Evolutionary conservation across 53 echinoderm and acorn worm genomes (phyloP).

Genomic region (Mesocentrotus franciscanus): DNA sequence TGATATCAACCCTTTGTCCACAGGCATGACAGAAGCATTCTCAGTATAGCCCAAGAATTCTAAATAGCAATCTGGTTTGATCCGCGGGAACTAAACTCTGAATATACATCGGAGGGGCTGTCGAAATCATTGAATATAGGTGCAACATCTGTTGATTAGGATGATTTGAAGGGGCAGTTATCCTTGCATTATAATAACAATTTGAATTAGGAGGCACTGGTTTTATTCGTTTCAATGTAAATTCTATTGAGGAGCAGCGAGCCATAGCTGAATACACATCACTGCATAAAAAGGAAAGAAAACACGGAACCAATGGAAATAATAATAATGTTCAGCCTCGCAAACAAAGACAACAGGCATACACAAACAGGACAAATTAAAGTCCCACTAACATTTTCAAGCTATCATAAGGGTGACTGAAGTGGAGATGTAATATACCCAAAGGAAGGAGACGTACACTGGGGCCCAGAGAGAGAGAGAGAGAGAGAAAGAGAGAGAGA

Average conservation of each 20-base stretch:
- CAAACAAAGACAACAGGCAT: background rate
- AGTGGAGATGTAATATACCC: background rate
- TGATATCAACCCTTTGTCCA: no score
- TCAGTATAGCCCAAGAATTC: no score
- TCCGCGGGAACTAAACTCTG: background rate
- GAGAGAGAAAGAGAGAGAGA: no score
- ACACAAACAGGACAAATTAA: background rate
- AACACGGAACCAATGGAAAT: background rate
- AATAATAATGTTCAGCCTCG: slow-evolving; percentile 1
- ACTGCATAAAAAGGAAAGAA: background rate
- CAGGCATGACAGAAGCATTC: no score
- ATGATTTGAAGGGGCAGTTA: background rate
- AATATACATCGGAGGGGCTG: no score
- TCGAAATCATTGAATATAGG: background rate
- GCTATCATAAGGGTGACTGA: background rate
- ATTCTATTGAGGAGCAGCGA: background rate
- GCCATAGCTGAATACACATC: background rate
- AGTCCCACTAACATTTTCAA: background rate
- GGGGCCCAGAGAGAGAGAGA: no score
- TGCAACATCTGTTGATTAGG: background rate
- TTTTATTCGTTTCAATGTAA: background rate
- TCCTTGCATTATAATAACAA: background rate
- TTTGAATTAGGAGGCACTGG: background rate
- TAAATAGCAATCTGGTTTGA: background rate
- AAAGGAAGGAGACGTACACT: background rate